phyloP scores from a whole-genome alignment of 1,140 invertebrate species.

The Tenebrio molitor region DNA sequence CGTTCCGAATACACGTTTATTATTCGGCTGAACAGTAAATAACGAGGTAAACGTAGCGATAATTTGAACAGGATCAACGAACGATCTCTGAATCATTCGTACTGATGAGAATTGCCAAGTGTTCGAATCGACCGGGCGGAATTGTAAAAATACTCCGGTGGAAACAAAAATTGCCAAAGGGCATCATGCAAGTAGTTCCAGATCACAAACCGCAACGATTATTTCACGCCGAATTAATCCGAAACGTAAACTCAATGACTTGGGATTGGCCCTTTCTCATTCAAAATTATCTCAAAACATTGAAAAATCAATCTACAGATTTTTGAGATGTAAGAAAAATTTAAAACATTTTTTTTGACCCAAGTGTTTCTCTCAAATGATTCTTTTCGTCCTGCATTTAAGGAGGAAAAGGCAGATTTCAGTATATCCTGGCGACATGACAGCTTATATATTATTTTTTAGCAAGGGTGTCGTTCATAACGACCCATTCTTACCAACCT shows the following conservation, averaged over 20 bases:
- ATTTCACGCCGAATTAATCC: conserved; percentile 30
- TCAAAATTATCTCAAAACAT: no score
- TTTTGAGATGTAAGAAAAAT: no score
- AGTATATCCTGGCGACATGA: conserved; percentile 6
- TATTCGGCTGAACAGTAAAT: conserved; percentile 42
- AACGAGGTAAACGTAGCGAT: conserved; percentile 45
- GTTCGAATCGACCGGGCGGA: conserved; percentile 33
- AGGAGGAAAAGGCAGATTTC: conserved; percentile 12
- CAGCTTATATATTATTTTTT: conserved; percentile 41
- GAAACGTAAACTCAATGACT: conserved; percentile 18
- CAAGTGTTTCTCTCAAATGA: neutral
- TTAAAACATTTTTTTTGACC: no score
- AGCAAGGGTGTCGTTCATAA: conserved; percentile 26
- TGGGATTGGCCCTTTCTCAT: conserved; percentile 3
- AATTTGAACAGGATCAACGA: conserved; percentile 43
- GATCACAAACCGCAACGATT: conserved; percentile 25
- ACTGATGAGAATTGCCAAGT: conserved; percentile 40
- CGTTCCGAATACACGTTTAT: conserved; percentile 44
- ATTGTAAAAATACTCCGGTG: conserved; percentile 46
- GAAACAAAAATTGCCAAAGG: conserved; percentile 40
- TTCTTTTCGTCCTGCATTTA: neutral
- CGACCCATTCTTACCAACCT: conserved; percentile 46
- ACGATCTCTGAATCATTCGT: conserved; percentile 40
- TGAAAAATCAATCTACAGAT: no score
- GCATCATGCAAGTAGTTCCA: conserved; percentile 34